A percentile compares a stretch with the other conserved stretches of the same genome.
These are phyloP conservation scores for Sycobia sp. DNA, from an alignment of 1,140 invertebrate genomes.

Conservation along the genomic window DNA sequence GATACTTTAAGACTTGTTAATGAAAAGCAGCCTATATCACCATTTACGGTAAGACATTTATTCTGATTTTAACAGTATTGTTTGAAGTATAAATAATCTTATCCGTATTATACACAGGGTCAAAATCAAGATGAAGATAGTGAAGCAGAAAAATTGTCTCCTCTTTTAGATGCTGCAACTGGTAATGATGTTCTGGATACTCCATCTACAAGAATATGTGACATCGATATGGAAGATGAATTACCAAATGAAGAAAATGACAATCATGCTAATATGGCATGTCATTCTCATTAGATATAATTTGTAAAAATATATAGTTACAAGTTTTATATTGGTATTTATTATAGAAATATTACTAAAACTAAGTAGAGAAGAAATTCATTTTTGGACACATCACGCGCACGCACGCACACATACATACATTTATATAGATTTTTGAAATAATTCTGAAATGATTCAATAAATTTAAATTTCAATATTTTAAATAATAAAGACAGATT, in stretches of 20 bases:
- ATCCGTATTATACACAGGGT: conserved; percentile 38
- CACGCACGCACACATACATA: too few relatives aligned
- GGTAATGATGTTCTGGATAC: conserved; percentile 56
- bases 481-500: too few relatives aligned
- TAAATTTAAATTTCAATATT: too few relatives aligned
- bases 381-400: too few relatives aligned
- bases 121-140: conserved; percentile 75
- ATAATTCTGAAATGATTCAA: too few relatives aligned
- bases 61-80: too few relatives aligned
- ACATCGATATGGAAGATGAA: conserved; percentile 55
- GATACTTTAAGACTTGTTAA: conserved; percentile 66
- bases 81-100: too few relatives aligned
- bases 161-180: conserved; percentile 67
- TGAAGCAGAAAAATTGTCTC: conserved; percentile 80
- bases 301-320: too few relatives aligned
- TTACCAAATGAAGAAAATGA: conserved; percentile 51
- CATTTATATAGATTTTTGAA: too few relatives aligned
- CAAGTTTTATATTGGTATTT: too few relatives aligned
- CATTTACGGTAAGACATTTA: conserved; percentile 58
- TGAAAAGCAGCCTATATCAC: conserved; percentile 60
- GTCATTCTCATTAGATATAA: conserved; percentile 52
- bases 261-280: conserved; percentile 46
- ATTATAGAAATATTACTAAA: too few relatives aligned
- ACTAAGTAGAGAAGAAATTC: too few relatives aligned
- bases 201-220: conserved; percentile 49